Conservation (phyloP, 2,113 vertebrate species). For the Callopanchax toddi region DNA sequence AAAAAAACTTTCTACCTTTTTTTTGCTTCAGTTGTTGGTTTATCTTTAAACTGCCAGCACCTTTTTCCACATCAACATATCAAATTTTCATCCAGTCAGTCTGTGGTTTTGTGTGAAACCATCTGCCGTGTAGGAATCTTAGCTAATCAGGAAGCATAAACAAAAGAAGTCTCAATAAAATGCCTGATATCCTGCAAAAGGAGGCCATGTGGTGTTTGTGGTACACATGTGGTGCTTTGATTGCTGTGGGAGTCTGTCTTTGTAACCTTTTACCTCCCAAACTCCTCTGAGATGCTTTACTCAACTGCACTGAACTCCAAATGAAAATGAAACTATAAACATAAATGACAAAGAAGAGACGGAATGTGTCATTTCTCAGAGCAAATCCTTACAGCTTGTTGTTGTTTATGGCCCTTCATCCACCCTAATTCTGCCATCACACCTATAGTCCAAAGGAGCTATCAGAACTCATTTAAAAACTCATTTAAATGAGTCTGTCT, state of each 20-base stretch:
- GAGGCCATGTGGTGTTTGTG: not conserved
- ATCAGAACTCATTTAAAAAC: no score
- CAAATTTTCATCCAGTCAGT: slow-evolving; percentile 39
- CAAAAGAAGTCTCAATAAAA: not conserved
- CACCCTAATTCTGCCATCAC: no score
- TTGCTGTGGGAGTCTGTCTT: slow-evolving; percentile 30
- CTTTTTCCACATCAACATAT: slow-evolving; percentile 29
- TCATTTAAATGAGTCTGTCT: no score
- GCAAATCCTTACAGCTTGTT: slow-evolving; percentile 25
- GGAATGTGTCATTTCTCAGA: slow-evolving; percentile 34
- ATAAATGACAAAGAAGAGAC: slow-evolving; percentile 39
- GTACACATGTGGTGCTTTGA: slow-evolving; percentile 2
- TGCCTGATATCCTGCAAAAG: not conserved
- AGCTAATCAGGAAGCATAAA: slow-evolving; percentile 33
- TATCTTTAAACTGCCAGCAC: slow-evolving; percentile 39
- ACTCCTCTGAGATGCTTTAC: slow-evolving; percentile 33
- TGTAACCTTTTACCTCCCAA: slow-evolving; percentile 34
- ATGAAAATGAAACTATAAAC: slow-evolving; percentile 50
- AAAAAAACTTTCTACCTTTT: slow-evolving; percentile 24
- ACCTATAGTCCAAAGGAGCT: no score
- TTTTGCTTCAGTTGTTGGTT: slow-evolving; percentile 37
- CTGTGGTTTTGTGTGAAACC: slow-evolving; percentile 32
- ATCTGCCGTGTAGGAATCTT: slow-evolving; percentile 45
- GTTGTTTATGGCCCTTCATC: no score
- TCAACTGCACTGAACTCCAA: slow-evolving; percentile 33